These are phyloP conservation scores for Protodeltote pygarga DNA, from an alignment of 2,888 invertebrate species.

Conservation along the genomic window DNA sequence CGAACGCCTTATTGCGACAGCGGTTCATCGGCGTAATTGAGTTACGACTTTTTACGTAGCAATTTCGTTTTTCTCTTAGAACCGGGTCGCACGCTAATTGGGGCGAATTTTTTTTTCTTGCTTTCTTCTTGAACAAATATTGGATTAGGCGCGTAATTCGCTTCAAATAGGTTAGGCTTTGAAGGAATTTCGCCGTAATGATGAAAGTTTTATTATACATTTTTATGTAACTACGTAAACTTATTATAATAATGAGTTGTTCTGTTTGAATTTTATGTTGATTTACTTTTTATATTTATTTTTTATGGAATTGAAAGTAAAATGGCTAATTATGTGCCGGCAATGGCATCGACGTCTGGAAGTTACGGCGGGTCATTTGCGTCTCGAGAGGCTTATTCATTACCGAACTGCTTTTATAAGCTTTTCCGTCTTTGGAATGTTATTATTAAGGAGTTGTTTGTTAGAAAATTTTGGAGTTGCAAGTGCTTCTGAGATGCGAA, in stretches of 20 bases:
- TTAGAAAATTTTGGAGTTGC: slow-evolving; percentile 6
- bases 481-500: too few relatives aligned
- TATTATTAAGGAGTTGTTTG: slow-evolving; percentile 14
- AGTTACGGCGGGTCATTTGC: slow-evolving; percentile 16
- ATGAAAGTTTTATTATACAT: slow-evolving; percentile 62
- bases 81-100: slow-evolving; percentile 83
- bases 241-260: slow-evolving; percentile 50
- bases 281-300: slow-evolving; percentile 17
- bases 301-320: slow-evolving; percentile 13
- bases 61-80: slow-evolving; percentile 85
- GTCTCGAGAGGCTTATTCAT: slow-evolving; percentile 35
- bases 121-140: slow-evolving; percentile 78
- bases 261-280: slow-evolving; percentile 34
- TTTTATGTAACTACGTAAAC: slow-evolving; percentile 47
- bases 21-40: slow-evolving; percentile 85
- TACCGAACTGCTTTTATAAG: slow-evolving; percentile 25
- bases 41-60: slow-evolving; percentile 87
- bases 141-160: slow-evolving; percentile 81
- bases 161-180: slow-evolving; percentile 76
- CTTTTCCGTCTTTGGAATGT: slow-evolving; percentile 27
- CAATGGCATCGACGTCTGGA: slow-evolving; percentile 16
- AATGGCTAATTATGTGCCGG: slow-evolving; percentile 20
- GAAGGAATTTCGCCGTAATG: slow-evolving; percentile 63
- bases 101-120: slow-evolving; percentile 75
- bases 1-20: slow-evolving; percentile 86